Conservation (phyloP, 2,888 invertebrate species). For the Escarpia spicata region DNA sequence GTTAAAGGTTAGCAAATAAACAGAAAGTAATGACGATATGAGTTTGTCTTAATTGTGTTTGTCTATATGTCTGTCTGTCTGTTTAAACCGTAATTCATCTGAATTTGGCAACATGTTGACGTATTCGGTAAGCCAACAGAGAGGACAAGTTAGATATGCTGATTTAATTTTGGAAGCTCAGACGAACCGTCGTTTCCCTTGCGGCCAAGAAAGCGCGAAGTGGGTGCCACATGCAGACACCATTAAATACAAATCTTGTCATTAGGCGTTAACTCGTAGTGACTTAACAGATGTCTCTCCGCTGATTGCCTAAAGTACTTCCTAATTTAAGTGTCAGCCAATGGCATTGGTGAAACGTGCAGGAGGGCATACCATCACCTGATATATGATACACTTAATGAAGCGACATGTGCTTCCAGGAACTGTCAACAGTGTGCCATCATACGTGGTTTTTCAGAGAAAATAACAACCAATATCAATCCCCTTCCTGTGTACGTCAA, state of each 20-base stretch:
- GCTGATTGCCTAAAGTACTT: neutral
- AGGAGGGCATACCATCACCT: neutral
- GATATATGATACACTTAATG: neutral
- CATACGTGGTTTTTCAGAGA: too few species aligned
- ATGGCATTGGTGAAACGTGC: neutral
- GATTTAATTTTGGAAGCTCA: neutral
- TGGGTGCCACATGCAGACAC: too few species aligned
- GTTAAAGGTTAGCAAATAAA: too few species aligned
- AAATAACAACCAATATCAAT: neutral
- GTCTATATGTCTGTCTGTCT: too few species aligned
- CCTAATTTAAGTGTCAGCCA: neutral
- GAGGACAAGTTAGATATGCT: neutral
- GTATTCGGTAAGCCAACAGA: neutral
- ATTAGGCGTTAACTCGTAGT: neutral
- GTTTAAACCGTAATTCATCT: too few species aligned
- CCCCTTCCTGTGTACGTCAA: neutral
- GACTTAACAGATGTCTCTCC: too few species aligned
- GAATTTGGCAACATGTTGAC: neutral
- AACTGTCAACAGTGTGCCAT: neutral
- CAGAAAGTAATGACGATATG: too few species aligned
- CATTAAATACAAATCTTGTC: neutral
- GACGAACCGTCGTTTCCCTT: neutral
- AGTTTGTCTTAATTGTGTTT: too few species aligned
- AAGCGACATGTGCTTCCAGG: neutral
- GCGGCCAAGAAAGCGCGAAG: neutral